phyloP scores from a whole-genome alignment of 2,113 vertebrate genomes.

The Phalacrocorax carbo region DNA sequence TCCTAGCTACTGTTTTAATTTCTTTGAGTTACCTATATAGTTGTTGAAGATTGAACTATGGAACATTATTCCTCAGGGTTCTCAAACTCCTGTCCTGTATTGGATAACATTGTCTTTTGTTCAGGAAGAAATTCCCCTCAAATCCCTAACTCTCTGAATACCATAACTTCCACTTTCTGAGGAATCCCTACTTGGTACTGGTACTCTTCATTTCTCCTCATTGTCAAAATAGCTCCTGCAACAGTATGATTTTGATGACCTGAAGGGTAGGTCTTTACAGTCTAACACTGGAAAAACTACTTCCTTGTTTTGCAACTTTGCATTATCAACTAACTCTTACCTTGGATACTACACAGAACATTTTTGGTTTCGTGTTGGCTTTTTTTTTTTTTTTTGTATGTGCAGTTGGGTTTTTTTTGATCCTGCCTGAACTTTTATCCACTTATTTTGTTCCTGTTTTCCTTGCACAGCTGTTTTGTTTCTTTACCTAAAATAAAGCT shows the following conservation, averaged over 20 bases:
- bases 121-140: neutral
- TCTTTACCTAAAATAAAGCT: neutral
- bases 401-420: neutral
- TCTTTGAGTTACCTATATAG: neutral
- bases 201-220: neutral
- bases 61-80: neutral
- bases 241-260: neutral
- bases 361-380: neutral
- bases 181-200: neutral
- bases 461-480: neutral
- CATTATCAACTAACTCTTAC: neutral
- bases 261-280: neutral
- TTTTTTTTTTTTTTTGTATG: neutral
- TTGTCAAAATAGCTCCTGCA: neutral
- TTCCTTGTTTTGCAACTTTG: neutral
- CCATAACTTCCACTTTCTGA: neutral
- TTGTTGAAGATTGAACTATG: neutral
- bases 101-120: neutral
- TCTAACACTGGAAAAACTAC: neutral
- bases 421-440: neutral
- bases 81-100: neutral
- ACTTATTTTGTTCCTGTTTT: neutral
- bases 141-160: neutral
- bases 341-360: neutral
- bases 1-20: neutral